Percentiles rank a stretch among this genome's conserved stretches.
phyloP scores from a whole-genome alignment of 2,888 invertebrate species.

The Tyria jacobaeae region DNA sequence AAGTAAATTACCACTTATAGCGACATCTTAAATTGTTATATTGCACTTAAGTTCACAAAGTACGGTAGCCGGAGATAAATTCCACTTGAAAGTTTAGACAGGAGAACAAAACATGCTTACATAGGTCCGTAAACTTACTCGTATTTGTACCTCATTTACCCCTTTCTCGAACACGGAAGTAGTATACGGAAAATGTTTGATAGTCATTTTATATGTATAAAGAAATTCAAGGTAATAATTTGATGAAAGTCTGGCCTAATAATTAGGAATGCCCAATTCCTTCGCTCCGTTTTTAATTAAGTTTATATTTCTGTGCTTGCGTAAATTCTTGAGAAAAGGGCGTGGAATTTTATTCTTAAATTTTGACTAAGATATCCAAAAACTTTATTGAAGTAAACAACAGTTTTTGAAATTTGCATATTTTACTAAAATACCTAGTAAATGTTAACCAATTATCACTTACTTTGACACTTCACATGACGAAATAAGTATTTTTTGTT shows the following conservation, averaged over 20 bases:
- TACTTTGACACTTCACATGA: too few relatives aligned
- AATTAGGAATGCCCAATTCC: conserved; percentile 52
- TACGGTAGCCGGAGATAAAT: conserved; percentile 38
- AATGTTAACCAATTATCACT: too few relatives aligned
- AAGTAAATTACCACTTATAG: conserved; percentile 13
- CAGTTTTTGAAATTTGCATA: conserved; percentile 21
- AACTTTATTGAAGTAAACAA: conserved; percentile 38
- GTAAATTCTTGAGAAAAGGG: conserved; percentile 50
- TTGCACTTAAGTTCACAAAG: conserved; percentile 35
- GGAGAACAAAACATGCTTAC: conserved; percentile 45
- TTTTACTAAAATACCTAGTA: too few relatives aligned
- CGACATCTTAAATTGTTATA: conserved; percentile 19
- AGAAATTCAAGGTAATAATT: conserved; percentile 46
- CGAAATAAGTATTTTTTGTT: too few relatives aligned
- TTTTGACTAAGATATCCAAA: conserved; percentile 45
- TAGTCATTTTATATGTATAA: conserved; percentile 49
- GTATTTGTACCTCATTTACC: background rate
- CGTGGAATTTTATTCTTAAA: conserved; percentile 51
- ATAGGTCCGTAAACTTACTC: conserved; percentile 28
- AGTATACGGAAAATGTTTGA: conserved; percentile 24
- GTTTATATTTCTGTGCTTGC: conserved; percentile 53
- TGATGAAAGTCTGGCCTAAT: conserved; percentile 53
- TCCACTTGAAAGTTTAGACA: conserved; percentile 44
- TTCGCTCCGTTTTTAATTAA: conserved; percentile 60
- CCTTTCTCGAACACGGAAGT: background rate